phyloP scores from a whole-genome alignment of 1,140 invertebrate species.

The Drosophila pseudoananassae region DNA sequence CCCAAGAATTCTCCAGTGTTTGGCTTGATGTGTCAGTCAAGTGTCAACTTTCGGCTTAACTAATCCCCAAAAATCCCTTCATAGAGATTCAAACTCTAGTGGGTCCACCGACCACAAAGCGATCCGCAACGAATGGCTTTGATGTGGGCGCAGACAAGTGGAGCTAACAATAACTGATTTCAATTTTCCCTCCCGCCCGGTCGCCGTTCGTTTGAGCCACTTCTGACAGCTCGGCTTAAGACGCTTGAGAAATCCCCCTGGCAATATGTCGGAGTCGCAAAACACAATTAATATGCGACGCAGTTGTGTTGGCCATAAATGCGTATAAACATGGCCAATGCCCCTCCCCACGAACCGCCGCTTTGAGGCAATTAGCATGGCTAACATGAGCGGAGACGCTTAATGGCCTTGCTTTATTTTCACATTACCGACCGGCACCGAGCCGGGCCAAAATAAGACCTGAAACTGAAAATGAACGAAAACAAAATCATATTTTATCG shows the following conservation, averaged over 20 bases:
- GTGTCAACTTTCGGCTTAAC: slow-evolving; percentile 66
- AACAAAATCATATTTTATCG: slow-evolving; percentile 78
- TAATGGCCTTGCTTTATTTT: slow-evolving; percentile 53
- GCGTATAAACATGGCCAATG: slow-evolving; percentile 28
- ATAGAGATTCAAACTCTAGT: slow-evolving; percentile 7
- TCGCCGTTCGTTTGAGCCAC: not conserved
- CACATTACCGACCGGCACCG: slow-evolving; percentile 23
- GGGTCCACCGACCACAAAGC: not conserved
- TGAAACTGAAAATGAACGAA: slow-evolving; percentile 48
- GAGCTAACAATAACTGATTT: slow-evolving; percentile 33
- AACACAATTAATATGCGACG: slow-evolving; percentile 73
- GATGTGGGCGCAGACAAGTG: slow-evolving; percentile 68
- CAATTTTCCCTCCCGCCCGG: slow-evolving; percentile 3
- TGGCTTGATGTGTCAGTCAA: slow-evolving; percentile 52
- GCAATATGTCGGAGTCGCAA: not conserved
- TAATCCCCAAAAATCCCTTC: slow-evolving; percentile 44
- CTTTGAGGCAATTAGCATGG: slow-evolving; percentile 69
- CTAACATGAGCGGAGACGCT: slow-evolving; percentile 44
- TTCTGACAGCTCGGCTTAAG: slow-evolving; percentile 74
- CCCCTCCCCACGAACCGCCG: not conserved
- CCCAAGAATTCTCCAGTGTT: slow-evolving; percentile 34
- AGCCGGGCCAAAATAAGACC: slow-evolving; percentile 9
- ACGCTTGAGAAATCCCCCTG: slow-evolving; percentile 20
- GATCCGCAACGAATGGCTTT: slow-evolving; percentile 55
- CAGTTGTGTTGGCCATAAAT: slow-evolving; percentile 58